These are phyloP conservation scores for Mirounga angustirostris DNA, from an alignment of 2,113 vertebrate species.

Conservation along the genomic window DNA sequence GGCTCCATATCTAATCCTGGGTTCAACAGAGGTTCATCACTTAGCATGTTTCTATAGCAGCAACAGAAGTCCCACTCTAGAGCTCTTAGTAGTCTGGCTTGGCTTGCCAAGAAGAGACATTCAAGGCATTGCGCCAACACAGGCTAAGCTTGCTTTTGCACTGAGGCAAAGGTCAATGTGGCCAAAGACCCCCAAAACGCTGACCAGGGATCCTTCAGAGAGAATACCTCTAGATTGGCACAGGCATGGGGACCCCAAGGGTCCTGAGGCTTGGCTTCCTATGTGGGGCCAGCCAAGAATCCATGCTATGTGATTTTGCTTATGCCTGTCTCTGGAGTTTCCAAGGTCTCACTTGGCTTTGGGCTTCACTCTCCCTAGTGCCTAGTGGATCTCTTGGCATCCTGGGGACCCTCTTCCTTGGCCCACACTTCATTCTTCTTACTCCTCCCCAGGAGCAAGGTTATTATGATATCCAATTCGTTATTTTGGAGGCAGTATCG, in stretches of 20 bases:
- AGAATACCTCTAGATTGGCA: background rate
- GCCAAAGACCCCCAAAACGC: background rate
- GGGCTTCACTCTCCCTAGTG: background rate
- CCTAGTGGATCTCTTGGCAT: background rate
- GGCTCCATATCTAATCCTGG: background rate
- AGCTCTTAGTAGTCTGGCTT: background rate
- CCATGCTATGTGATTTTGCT: background rate
- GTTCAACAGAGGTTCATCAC: background rate
- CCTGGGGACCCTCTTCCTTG: background rate
- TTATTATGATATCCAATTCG: background rate
- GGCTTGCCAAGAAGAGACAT: background rate
- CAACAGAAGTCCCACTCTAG: background rate
- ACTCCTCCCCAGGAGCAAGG: background rate
- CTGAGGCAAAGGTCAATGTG: background rate
- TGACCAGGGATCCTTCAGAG: background rate
- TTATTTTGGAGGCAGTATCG: background rate
- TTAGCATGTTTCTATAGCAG: background rate
- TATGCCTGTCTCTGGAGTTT: background rate
- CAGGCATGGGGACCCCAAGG: background rate
- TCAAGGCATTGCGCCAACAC: background rate
- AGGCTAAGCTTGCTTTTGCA: background rate
- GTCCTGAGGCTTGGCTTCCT: too few species aligned
- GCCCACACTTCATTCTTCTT: background rate
- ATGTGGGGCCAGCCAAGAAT: background rate
- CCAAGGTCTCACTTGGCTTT: fast-evolving